Base-by-base conservation (phyloP, 2,888 invertebrate species). In the Pycnomerus fuliginosus region DNA sequence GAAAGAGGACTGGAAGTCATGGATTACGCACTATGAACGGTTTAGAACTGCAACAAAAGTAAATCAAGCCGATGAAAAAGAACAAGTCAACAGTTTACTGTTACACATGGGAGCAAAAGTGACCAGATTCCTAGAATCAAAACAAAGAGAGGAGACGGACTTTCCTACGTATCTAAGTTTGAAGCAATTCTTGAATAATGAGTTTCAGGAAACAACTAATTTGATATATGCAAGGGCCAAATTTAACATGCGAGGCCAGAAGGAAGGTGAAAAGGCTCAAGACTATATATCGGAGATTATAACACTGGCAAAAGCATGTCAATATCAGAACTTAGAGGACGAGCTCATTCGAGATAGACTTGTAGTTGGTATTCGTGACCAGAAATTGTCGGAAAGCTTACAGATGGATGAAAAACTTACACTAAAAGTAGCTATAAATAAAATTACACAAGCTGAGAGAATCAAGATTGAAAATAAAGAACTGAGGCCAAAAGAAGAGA, bases 271-370 rank as follows among this genome's bases (percentile, higher is more conserved):
- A 20, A 20, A 17, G 7, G 30, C 38, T 4, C n/a, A 37, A 12
- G 28, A 37, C n/a, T 37, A 37, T 16, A 37, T 37, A 5, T 20
- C 10, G 8, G 13, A 2, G 3, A 5, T 32, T 10, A 10, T 32
- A 16, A 3, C 3, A 4, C 16, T 60, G 17, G 48, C 47, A 4
- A 52, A 56, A 44, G 30, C 29, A 10, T 61, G 56, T 42, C 47
- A 53, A 23, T 61, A 49, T 30, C 50, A 41, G 12, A 37, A 28
- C 2, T 15, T 57, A 15, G 47, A 49, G 25, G 54, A 59, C n/a
- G 56, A 57, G 39, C 31, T 62, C 17, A 49, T 62, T 13, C 30
- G 60, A 22, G 62, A 62, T 36, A 36, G 48, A 36, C 45, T 61
- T 11, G 51, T 61, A n/a, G 52, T 55, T 7, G 59, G 56, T 5